These are phyloP conservation scores for Blomia tropicalis DNA, from an alignment of 2,888 invertebrate genomes.

Conservation along the genomic window DNA sequence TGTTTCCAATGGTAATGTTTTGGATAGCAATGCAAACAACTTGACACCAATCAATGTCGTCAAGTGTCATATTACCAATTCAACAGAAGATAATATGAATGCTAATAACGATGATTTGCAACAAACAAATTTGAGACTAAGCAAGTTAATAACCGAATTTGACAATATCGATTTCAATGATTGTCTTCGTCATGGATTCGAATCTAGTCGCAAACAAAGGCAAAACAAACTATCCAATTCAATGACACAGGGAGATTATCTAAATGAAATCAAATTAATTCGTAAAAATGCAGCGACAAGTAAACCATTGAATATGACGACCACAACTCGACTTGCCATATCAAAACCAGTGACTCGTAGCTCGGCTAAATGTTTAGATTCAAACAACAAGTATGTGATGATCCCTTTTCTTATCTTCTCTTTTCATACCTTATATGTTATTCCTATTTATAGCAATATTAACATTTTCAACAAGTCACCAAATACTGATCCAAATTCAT, in stretches of 20 bases:
- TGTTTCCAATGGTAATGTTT: constrained; percentile 16
- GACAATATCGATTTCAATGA: constrained; percentile 7
- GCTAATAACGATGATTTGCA: neutral
- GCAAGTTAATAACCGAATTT: neutral
- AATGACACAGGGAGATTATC: constrained; percentile 31
- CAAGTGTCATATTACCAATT: constrained; percentile 12
- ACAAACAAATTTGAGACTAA: neutral
- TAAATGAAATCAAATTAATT: constrained; percentile 29
- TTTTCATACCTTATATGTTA: no score
- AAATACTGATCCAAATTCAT: neutral
- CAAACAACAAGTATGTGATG: neutral
- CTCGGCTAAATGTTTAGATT: no score
- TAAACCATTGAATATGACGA: no score
- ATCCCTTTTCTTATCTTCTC: neutral
- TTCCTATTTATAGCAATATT: constrained; percentile 12
- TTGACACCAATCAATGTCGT: neutral
- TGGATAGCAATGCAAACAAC: no score
- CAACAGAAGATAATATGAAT: constrained; percentile 10
- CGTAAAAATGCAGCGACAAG: neutral
- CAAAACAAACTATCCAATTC: neutral
- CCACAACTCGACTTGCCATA: neutral
- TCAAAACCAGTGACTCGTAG: neutral
- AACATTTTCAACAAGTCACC: neutral
- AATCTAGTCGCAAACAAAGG: neutral
- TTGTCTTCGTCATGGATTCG: neutral